These are phyloP conservation scores for Synchiropus splendidus DNA, from an alignment of 2,113 vertebrate genomes.

Conservation along the genomic window DNA sequence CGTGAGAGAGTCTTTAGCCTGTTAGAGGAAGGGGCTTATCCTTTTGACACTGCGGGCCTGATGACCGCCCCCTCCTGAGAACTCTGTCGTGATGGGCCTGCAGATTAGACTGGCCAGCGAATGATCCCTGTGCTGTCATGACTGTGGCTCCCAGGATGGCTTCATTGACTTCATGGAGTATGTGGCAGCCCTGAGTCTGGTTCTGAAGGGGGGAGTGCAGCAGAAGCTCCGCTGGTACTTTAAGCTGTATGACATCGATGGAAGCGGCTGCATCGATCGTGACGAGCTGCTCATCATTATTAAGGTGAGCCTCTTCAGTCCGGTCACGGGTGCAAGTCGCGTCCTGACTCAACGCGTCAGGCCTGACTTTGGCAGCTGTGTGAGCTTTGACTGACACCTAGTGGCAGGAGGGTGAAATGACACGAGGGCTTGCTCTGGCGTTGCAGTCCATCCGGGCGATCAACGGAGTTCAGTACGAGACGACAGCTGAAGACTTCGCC, in stretches of 20 bases:
- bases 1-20: too few species aligned
- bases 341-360: background rate
- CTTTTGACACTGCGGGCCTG: too few species aligned
- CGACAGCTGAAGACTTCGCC: conserved; percentile 70
- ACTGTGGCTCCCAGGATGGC: conserved; percentile 62
- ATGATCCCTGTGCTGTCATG: too few species aligned
- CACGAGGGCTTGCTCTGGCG: conserved; percentile 1
- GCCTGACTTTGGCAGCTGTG: background rate
- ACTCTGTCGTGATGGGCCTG: too few species aligned
- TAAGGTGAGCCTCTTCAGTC: conserved; percentile 42
- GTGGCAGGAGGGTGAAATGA: conserved; percentile 11
- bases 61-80: too few species aligned
- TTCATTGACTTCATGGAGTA: conserved; percentile 82
- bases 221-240: conserved; percentile 82
- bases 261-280: conserved; percentile 75
- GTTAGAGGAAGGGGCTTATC: too few species aligned
- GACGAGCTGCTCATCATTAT: conserved; percentile 75
- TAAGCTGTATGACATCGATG: conserved; percentile 74
- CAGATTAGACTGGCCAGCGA: too few species aligned
- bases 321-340: background rate
- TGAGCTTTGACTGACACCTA: conserved; percentile 31
- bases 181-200: conserved; percentile 74
- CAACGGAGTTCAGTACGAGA: conserved; percentile 55
- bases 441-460: conserved; percentile 72
- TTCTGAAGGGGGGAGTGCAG: conserved; percentile 74